Evolutionary conservation across 1,140 invertebrate species (phyloP), one percentile per base, ranked within the genome.

Genomic region (Zophobas atratus): DNA sequence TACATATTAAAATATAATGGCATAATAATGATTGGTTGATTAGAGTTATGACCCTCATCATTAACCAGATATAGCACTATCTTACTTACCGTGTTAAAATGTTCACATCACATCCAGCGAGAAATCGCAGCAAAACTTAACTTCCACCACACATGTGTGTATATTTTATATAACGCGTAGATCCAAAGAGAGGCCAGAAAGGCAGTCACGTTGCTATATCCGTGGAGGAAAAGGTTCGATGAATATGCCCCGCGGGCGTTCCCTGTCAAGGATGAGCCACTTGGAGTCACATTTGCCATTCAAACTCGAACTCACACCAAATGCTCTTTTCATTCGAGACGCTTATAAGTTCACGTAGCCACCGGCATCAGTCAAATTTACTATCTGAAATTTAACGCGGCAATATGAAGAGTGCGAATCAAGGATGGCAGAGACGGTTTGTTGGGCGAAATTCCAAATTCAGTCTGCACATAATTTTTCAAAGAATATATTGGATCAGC

Each of bases 241-340:
- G 75, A 76, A 76, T 76, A 63, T 63, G 75, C 75, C 75, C 60
- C 46, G 41, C 41, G 75, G 75, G 75, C 75, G 48, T 63, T 76
- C 57, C 51, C 70, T 56, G 32, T 72, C 67, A 77, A 36, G 49
- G 55, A 72, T 57, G 76, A 71, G 67, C 76, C 76, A 63, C 70
- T 72, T 72, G 53, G 8, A 55, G 67, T 49, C 70, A 77, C 67
- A 77, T 77, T 77, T 72, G 76, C 70, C 76, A 72, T 72, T 77
- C 67, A 72, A 77, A 74, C 34, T 56, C 57, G 57, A 38, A 63
- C 57, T 63, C 57, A 43, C 60, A 43, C 8, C 60, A n/a, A 67
- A 67, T 43, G 39, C 60, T 41, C 60, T 67, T 63, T 67, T 67
- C 60, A 67, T 67, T 67, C 39, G 38, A 67, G 60, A 67, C 39